These are phyloP conservation scores for Chauna torquata DNA, from an alignment of 2,113 vertebrate genomes.

Conservation along the genomic window DNA sequence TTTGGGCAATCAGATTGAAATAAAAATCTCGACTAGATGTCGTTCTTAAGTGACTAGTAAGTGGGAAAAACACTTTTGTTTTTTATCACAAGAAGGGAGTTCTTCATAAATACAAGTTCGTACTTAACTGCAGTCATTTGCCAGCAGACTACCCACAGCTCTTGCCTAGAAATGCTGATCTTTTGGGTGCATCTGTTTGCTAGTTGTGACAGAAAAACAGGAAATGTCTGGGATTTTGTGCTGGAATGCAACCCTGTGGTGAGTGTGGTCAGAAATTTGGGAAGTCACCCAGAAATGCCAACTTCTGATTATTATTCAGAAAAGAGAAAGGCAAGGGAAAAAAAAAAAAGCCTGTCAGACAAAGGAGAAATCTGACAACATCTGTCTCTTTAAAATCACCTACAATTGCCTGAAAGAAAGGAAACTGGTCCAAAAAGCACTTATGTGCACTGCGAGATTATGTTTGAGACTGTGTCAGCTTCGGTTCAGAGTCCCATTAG, in stretches of 20 bases:
- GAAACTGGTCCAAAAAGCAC: slow-evolving; percentile 10
- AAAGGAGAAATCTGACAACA: neutral
- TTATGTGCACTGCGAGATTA: neutral
- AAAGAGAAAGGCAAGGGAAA: neutral
- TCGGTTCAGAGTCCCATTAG: neutral
- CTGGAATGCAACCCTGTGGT: neutral
- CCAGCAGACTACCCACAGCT: neutral
- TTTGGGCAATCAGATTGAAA: slow-evolving; percentile 9
- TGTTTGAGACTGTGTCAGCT: neutral
- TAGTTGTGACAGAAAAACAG: neutral
- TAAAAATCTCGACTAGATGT: neutral
- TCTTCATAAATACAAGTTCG: neutral
- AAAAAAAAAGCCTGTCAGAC: neutral
- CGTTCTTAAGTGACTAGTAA: neutral
- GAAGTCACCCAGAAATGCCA: neutral
- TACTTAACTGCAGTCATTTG: neutral
- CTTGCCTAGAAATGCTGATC: neutral
- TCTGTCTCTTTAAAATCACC: slow-evolving; percentile 49
- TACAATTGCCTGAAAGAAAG: slow-evolving; percentile 19
- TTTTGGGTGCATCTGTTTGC: neutral
- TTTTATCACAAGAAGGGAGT: neutral
- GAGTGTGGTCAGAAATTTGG: neutral
- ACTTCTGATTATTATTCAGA: neutral
- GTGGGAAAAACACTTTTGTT: neutral
- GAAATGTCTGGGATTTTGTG: neutral